These are phyloP conservation scores for Microplitis deprimator DNA, from an alignment of 2,888 invertebrate genomes.

Conservation along the genomic window DNA sequence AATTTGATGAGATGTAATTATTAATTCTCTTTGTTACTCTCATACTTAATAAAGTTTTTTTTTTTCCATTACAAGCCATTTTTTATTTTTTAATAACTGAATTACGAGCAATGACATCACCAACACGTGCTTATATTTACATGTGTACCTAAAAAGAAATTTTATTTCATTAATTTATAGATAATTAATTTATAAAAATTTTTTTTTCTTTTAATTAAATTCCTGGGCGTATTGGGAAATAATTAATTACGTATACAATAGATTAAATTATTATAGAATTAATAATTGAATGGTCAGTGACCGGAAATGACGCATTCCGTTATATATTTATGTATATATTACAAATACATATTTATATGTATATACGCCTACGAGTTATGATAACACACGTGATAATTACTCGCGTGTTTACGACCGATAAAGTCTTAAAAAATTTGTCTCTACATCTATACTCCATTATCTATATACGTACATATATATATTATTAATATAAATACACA, in stretches of 20 bases:
- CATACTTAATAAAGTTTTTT: background rate
- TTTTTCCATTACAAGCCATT: background rate
- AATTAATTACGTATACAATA: slow-evolving; percentile 36
- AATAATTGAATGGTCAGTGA: slow-evolving; percentile 67
- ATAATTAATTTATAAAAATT: too few species aligned
- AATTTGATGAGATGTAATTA: slow-evolving; percentile 3
- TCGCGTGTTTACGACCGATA: slow-evolving; percentile 64
- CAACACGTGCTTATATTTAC: background rate
- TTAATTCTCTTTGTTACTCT: background rate
- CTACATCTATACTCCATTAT: slow-evolving; percentile 3
- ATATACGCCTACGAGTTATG: slow-evolving; percentile 52
- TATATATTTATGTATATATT: background rate
- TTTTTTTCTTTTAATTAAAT: too few species aligned
- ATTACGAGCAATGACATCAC: background rate
- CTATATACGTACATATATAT: background rate
- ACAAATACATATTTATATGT: background rate
- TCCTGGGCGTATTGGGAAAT: background rate
- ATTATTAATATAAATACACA: background rate
- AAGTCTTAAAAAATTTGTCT: slow-evolving; percentile 45
- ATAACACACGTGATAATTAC: slow-evolving; percentile 63
- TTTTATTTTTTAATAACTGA: background rate
- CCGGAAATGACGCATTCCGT: slow-evolving; percentile 65
- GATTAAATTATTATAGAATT: slow-evolving; percentile 48
- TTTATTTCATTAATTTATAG: background rate
- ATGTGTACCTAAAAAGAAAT: background rate